Evolutionary conservation across 2,797 vertebrate genomes (phyloP).

Genomic region (Oophaga sylvatica): DNA sequence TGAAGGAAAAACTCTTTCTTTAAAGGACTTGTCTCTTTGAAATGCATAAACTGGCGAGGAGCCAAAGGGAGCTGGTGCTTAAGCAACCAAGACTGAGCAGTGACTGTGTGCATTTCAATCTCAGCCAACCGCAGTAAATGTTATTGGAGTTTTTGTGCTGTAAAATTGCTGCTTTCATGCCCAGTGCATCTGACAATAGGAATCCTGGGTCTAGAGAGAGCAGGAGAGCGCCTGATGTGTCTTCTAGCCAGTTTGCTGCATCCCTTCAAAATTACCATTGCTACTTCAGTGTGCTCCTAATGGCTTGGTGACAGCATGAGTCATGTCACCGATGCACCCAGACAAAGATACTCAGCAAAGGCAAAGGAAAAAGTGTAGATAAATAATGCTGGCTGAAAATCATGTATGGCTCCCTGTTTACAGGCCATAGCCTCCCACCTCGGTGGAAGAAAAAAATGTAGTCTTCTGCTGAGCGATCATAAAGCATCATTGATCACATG

Average conservation of each 20-base stretch:
- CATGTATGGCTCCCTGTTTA: slow-evolving; percentile 25
- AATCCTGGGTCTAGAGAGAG: slow-evolving; percentile 73
- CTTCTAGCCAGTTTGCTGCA: slow-evolving; percentile 71
- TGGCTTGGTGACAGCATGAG: slow-evolving; percentile 70
- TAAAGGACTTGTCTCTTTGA: slow-evolving; percentile 76
- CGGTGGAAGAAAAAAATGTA: background rate
- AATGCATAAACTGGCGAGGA: slow-evolving; percentile 74
- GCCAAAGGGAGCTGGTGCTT: slow-evolving; percentile 79
- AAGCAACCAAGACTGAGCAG: slow-evolving; percentile 78
- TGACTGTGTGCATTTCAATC: slow-evolving; percentile 75
- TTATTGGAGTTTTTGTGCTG: slow-evolving; percentile 85
- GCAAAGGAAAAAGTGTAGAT: slow-evolving; percentile 49
- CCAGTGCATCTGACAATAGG: slow-evolving; percentile 82
- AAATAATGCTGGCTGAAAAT: slow-evolving; percentile 55
- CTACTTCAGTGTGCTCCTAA: slow-evolving; percentile 67
- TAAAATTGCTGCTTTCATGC: slow-evolving; percentile 89
- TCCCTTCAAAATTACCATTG: slow-evolving; percentile 67
- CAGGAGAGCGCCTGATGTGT: slow-evolving; percentile 67
- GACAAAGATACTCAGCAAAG: slow-evolving; percentile 63
- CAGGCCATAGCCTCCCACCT: slow-evolving; percentile 22
- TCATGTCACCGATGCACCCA: slow-evolving; percentile 63
- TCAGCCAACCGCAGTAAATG: slow-evolving; percentile 77
- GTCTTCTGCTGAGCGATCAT: slow-evolving; percentile 49
- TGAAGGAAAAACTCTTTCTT: slow-evolving; percentile 74
- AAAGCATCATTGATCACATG: slow-evolving; percentile 41